Conservation (phyloP, 2,888 invertebrate species). For the Mythimna albipuncta region DNA sequence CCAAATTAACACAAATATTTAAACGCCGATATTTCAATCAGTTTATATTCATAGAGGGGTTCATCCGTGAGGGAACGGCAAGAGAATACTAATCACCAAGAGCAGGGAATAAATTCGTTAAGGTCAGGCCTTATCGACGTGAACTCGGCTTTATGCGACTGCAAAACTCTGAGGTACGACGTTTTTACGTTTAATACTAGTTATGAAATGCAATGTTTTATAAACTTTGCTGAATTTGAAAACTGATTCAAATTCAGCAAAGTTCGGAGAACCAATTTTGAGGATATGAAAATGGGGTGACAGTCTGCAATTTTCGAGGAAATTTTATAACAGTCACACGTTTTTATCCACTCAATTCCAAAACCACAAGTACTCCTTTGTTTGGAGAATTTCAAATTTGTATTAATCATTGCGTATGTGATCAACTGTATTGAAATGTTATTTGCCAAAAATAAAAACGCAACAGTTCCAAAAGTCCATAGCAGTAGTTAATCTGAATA, state of each 20-base stretch:
- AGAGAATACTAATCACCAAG: slow-evolving; percentile 61
- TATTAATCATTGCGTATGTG: not conserved
- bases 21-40: slow-evolving; percentile 57
- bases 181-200: slow-evolving; percentile 28
- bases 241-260: not conserved
- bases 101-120: slow-evolving; percentile 50
- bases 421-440: not conserved
- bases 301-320: not conserved
- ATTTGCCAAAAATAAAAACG: not conserved
- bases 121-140: slow-evolving; percentile 36
- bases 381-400: not conserved
- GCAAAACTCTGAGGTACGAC: slow-evolving; percentile 24
- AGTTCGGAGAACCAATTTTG: slow-evolving; percentile 8
- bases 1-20: slow-evolving; percentile 55
- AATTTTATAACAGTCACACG: not conserved
- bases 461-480: slow-evolving; percentile 1
- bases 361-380: not conserved
- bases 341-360: not conserved
- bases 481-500: slow-evolving; percentile 42
- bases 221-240: slow-evolving; percentile 10
- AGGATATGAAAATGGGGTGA: not conserved
- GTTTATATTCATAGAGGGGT: slow-evolving; percentile 65
- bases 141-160: slow-evolving; percentile 25
- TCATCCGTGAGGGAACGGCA: slow-evolving; percentile 52
- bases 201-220: slow-evolving; percentile 33